Evolutionary conservation across 1,140 invertebrate genomes (phyloP), one percentile per base, ranked within the genome.

Genomic region (Carposina sasakii): DNA sequence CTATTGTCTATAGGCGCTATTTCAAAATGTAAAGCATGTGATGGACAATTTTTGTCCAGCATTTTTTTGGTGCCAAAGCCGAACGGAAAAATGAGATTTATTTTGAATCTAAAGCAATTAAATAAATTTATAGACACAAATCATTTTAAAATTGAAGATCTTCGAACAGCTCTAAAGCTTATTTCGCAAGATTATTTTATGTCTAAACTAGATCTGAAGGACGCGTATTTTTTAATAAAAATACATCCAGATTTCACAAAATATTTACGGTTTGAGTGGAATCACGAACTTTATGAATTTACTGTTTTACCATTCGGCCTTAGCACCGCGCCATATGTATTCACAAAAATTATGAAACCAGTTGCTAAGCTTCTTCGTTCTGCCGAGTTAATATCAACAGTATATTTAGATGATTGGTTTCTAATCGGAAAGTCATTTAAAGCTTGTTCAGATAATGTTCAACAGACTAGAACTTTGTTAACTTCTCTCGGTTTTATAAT

Each of bases 91-190:
- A 54, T 47, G 20, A 45, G 60, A 47, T 59, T 69, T 20, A 55
- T 67, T 8, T 20, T 64, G 2, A 67, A 67, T 41, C 43, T 60
- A 49, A 60, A 62, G 49, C 36, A 55, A 8, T 30, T 60, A 23
- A 66, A 66, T 36, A 47, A 52, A 41, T 66, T 60, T 22, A 66
- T 66, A 13, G 17, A 37, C 16, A 48, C 57, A 22, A 17, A 30
- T 9, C 60, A 60, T 49, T 66, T 60, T 44, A 62, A 60, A 53
- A 21, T 67, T 13, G 55, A 64, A 54, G 50, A 67, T 41, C 30
- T 62, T 3, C 28, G 59, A 12, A 54, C 65, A 5, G 61, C 49
- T 3, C n/a, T 48, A 20, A 67, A 64, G 41, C 28, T 67, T 4
- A 52, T 62, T 8, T 42, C 45, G 13, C 26, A 36, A 24, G 37